phyloP scores from a whole-genome alignment of 1,140 invertebrate genomes.

The Babylonia areolata region DNA sequence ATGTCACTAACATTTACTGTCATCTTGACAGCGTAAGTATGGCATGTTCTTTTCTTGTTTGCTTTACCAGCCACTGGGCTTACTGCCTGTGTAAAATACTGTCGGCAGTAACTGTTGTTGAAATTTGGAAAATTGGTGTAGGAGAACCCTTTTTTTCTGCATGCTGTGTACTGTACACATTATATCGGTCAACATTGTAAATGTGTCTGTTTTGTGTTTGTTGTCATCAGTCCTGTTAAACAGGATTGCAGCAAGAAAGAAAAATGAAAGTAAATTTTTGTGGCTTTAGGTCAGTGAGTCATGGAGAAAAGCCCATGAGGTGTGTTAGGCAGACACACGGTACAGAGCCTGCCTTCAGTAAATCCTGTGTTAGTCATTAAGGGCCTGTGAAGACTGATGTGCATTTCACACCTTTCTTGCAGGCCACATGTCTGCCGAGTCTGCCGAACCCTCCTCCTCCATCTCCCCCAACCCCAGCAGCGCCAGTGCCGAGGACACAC shows the following conservation, averaged over 20 bases:
- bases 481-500: neutral
- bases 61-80: neutral
- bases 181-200: slow-evolving; percentile 7
- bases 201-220: neutral
- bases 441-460: slow-evolving; percentile 31
- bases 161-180: neutral
- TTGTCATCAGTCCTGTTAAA: neutral
- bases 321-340: neutral
- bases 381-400: slow-evolving; percentile 52
- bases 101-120: neutral
- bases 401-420: slow-evolving; percentile 71
- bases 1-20: no score
- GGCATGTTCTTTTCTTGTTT: neutral
- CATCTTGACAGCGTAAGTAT: neutral
- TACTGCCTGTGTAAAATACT: neutral
- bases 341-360: neutral
- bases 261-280: neutral
- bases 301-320: neutral
- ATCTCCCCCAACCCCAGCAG: neutral
- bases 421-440: slow-evolving; percentile 49
- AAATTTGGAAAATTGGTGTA: neutral
- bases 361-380: neutral
- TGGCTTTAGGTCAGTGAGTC: neutral
- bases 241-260: neutral
- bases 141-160: neutral